Percentiles rank a stretch among this genome's conserved stretches.
phyloP scores from a whole-genome alignment of 2,888 invertebrate species.

The Monopis laevigella region DNA sequence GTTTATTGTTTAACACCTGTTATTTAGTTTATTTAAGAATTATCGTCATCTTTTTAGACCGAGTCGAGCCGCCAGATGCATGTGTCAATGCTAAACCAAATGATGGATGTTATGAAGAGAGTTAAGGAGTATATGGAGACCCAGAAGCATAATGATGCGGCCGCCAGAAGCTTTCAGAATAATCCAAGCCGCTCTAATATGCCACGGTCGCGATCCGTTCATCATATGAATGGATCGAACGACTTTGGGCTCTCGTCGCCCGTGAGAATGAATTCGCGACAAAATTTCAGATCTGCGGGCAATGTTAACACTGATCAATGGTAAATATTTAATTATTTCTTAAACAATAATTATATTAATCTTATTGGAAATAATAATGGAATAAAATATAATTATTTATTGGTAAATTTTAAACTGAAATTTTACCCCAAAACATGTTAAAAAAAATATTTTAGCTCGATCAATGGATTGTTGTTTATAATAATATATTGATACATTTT shows the following conservation, averaged over 20 bases:
- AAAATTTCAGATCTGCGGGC: slow-evolving; percentile 55
- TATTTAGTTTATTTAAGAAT: too few species aligned
- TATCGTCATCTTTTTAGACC: slow-evolving; percentile 69
- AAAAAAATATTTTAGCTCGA: too few species aligned
- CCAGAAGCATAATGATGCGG: slow-evolving; percentile 32
- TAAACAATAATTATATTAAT: neutral
- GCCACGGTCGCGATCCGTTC: slow-evolving; percentile 49
- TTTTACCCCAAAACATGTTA: too few species aligned
- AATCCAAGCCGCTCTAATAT: slow-evolving; percentile 37
- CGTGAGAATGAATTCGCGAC: slow-evolving; percentile 44
- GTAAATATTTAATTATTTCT: slow-evolving; percentile 3
- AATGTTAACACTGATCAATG: slow-evolving; percentile 40
- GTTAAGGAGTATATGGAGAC: slow-evolving; percentile 72
- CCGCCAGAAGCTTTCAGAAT: slow-evolving; percentile 22
- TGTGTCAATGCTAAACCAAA: slow-evolving; percentile 75
- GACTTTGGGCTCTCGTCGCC: slow-evolving; percentile 36
- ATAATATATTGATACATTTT: too few species aligned
- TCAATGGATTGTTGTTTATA: too few species aligned
- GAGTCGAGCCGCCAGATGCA: slow-evolving; percentile 79
- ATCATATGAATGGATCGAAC: slow-evolving; percentile 44
- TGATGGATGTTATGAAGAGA: slow-evolving; percentile 73
- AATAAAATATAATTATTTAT: too few species aligned
- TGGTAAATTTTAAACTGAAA: too few species aligned
- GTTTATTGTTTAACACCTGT: too few species aligned
- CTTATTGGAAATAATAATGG: too few species aligned